phyloP scores from a whole-genome alignment of 1,140 invertebrate genomes.

The Ceratina japonica region DNA sequence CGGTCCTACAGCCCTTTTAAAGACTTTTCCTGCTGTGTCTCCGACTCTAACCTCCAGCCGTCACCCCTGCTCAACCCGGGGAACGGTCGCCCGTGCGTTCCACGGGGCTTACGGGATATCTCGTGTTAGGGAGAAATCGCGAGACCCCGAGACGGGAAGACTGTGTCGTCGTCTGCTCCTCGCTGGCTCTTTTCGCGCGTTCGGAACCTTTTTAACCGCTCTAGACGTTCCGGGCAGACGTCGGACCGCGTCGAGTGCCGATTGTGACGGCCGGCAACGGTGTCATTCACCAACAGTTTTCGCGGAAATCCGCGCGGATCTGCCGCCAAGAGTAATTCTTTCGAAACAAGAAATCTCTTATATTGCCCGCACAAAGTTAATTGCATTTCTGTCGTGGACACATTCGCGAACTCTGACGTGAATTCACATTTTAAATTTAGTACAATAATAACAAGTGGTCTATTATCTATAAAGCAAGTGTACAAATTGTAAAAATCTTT shows the following conservation, averaged over 20 bases:
- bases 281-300: slow-evolving; percentile 18
- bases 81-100: slow-evolving; percentile 20
- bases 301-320: not conserved
- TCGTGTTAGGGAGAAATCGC: slow-evolving; percentile 29
- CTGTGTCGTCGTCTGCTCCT: not conserved
- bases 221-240: slow-evolving; percentile 24
- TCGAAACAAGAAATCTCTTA: not conserved
- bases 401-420: no score
- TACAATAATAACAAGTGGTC: no score
- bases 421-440: no score
- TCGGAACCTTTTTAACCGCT: slow-evolving; percentile 36
- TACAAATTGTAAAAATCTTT: no score
- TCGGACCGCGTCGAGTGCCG: slow-evolving; percentile 1
- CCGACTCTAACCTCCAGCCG: slow-evolving; percentile 37
- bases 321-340: not conserved
- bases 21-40: slow-evolving; percentile 72
- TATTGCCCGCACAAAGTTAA: not conserved
- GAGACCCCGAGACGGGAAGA: not conserved
- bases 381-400: no score
- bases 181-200: slow-evolving; percentile 30
- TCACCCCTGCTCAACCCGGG: not conserved
- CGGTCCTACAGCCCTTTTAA: slow-evolving; percentile 75
- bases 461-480: no score
- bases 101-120: slow-evolving; percentile 21
- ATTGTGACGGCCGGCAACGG: not conserved